These are phyloP conservation scores for Lithophane ornitopus DNA, from an alignment of 2,888 invertebrate genomes.

Conservation along the genomic window DNA sequence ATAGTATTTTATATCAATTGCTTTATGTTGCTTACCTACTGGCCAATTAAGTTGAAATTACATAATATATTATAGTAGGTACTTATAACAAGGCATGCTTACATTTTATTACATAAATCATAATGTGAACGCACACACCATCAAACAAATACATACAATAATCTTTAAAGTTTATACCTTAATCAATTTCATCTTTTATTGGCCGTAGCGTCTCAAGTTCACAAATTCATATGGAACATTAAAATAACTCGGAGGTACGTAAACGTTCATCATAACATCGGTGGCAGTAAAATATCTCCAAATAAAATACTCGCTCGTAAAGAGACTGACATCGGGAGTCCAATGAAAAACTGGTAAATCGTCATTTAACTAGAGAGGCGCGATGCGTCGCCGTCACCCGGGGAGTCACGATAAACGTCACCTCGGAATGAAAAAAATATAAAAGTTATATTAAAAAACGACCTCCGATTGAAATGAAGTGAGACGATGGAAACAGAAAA, in stretches of 20 bases:
- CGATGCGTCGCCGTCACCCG: conserved; percentile 81
- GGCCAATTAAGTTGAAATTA: conserved; percentile 14
- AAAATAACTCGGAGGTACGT: conserved; percentile 82
- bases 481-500: conserved; percentile 83
- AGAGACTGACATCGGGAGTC: conserved; percentile 87
- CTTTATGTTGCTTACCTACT: neutral
- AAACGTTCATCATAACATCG: conserved; percentile 88
- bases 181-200: conserved; percentile 81
- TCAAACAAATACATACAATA: conserved; percentile 63
- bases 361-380: conserved; percentile 84
- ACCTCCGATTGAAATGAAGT: conserved; percentile 85
- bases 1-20: conserved; percentile 3
- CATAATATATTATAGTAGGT: neutral
- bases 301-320: conserved; percentile 88
- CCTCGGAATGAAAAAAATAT: conserved; percentile 88
- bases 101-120: conserved; percentile 55
- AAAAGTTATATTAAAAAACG: conserved; percentile 84
- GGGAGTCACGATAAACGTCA: conserved; percentile 89
- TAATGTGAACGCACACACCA: conserved; percentile 46
- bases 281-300: conserved; percentile 87
- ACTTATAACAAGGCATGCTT: conserved; percentile 34
- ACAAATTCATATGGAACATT: conserved; percentile 83
- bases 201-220: conserved; percentile 78
- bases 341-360: conserved; percentile 87
- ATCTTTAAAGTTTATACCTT: conserved; percentile 76